A percentile compares a stretch with the other conserved stretches of the same genome.
Conservation (phyloP, 2,113 vertebrate genomes). For the Mellivora capensis region DNA sequence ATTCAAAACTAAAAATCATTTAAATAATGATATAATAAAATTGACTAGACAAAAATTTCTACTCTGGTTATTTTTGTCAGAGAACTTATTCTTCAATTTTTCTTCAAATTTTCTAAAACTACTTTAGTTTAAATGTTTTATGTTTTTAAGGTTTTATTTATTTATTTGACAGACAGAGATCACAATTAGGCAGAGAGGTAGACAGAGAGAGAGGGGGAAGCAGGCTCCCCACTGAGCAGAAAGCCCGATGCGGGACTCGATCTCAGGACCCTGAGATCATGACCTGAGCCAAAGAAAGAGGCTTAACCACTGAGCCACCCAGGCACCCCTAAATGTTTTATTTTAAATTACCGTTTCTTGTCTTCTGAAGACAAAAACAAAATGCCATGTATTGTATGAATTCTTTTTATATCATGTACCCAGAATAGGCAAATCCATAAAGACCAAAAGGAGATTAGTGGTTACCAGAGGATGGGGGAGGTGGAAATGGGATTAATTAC, state of each 20-base stretch:
- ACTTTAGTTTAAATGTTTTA: not conserved
- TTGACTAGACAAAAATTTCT: not conserved
- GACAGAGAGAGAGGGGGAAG: too few relatives aligned
- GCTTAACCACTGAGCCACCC: too few relatives aligned
- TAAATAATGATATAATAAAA: not conserved
- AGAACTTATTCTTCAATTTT: not conserved
- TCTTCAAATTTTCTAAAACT: not conserved
- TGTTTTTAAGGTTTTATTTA: too few relatives aligned
- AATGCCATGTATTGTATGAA: not conserved
- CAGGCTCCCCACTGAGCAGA: too few relatives aligned
- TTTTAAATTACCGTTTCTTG: not conserved
- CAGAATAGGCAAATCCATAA: not conserved
- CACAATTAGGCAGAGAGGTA: too few relatives aligned
- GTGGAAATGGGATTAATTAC: not conserved
- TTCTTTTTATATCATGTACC: not conserved
- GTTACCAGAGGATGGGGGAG: not conserved
- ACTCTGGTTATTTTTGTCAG: not conserved
- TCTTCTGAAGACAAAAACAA: not conserved
- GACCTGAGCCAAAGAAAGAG: too few relatives aligned
- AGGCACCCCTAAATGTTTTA: too few relatives aligned
- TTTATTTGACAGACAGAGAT: too few relatives aligned
- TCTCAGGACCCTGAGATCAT: too few relatives aligned
- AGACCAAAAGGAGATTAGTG: not conserved
- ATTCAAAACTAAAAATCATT: not conserved
- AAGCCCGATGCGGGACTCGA: fast-evolving